Percentiles rank a stretch among this genome's conserved stretches.
phyloP scores from a whole-genome alignment of 2,797 vertebrate species.

The Myotis planiceps region DNA sequence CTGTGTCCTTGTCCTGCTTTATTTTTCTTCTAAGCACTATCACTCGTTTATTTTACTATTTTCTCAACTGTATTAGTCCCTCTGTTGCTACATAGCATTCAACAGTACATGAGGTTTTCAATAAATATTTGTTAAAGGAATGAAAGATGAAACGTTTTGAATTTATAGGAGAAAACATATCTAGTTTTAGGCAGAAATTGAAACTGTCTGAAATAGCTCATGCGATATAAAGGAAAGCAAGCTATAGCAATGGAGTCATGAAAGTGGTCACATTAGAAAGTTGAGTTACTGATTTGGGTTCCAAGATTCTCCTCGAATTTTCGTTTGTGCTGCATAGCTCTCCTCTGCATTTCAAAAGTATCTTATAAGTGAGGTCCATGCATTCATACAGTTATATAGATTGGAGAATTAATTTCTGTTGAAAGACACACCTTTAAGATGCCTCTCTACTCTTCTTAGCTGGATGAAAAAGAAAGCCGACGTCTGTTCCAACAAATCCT shows the following conservation, averaged over 20 bases:
- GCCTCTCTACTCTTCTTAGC: slow-evolving; percentile 85
- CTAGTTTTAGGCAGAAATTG: slow-evolving; percentile 1
- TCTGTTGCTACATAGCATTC: background rate
- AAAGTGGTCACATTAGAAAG: background rate
- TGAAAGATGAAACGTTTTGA: background rate
- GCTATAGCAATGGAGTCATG: background rate
- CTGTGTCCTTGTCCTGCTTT: background rate
- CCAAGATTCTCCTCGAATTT: background rate
- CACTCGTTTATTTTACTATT: background rate
- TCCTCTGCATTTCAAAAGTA: background rate
- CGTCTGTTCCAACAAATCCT: slow-evolving; percentile 99
- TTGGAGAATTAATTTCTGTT: slow-evolving; percentile 19
- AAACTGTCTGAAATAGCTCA: background rate
- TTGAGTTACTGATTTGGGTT: background rate
- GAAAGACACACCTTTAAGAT: slow-evolving; percentile 41
- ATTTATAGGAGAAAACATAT: background rate
- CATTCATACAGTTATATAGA: background rate
- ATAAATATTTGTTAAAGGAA: slow-evolving; percentile 30
- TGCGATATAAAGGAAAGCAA: background rate
- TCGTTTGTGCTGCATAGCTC: background rate
- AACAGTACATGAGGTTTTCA: background rate
- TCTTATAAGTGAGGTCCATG: background rate
- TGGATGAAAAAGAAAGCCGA: slow-evolving; percentile 98
- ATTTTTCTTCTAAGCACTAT: background rate
- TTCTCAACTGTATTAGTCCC: background rate